Evolutionary conservation across 1,140 invertebrate genomes (phyloP).

Genomic region (Brachionus koreanus): DNA sequence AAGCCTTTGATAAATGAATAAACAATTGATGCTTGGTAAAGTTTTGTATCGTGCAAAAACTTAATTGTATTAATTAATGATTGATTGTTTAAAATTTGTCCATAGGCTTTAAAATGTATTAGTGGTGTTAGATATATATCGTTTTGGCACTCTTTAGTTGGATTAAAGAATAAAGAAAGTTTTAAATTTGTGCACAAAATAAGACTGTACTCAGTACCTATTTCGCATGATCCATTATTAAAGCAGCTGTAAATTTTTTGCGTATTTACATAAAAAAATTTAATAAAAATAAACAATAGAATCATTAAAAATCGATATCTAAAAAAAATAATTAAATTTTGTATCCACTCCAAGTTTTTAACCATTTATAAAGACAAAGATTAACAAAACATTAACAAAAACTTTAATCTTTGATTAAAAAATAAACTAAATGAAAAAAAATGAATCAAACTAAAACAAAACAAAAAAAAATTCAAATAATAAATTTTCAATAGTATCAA

Average conservation of each 20-base stretch:
- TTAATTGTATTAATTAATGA: not conserved
- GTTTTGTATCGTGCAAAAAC: not conserved
- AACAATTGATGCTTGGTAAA: not conserved
- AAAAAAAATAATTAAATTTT: too few relatives aligned
- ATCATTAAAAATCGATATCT: not conserved
- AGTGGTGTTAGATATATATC: not conserved
- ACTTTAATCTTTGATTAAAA: too few relatives aligned
- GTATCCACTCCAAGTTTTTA: too few relatives aligned
- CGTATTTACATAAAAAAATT: not conserved
- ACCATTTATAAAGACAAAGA: too few relatives aligned
- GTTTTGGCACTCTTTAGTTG: not conserved
- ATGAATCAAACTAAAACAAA: too few relatives aligned
- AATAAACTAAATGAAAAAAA: too few relatives aligned
- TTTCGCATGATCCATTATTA: not conserved
- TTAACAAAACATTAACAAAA: too few relatives aligned
- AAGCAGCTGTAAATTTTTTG: not conserved
- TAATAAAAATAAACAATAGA: not conserved
- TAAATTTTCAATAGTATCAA: too few relatives aligned
- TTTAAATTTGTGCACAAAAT: not conserved
- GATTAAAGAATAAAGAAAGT: not conserved
- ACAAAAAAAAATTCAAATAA: too few relatives aligned
- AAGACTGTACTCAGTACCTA: not conserved
- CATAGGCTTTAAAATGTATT: not conserved
- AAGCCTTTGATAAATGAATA: not conserved
- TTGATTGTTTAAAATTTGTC: not conserved